phyloP scores from a whole-genome alignment of 2,113 vertebrate genomes.

The Pluvialis apricaria region DNA sequence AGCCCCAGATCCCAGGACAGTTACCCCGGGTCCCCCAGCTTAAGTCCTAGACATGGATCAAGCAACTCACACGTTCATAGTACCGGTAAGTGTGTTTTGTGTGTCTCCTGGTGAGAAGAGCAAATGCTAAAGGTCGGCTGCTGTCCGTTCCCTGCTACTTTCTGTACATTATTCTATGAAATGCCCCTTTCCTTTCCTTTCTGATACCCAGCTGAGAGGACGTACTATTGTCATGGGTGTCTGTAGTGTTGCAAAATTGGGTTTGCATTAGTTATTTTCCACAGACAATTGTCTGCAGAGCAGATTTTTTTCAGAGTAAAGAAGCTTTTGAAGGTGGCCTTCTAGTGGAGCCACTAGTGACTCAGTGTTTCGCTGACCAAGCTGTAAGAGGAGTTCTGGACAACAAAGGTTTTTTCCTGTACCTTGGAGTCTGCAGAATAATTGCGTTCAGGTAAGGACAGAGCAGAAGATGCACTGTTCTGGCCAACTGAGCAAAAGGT shows the following conservation, averaged over 20 bases:
- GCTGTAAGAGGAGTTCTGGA: background rate
- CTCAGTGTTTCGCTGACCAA: background rate
- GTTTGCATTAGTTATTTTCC: background rate
- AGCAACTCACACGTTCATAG: constrained; percentile 86
- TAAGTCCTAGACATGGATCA: constrained; percentile 89
- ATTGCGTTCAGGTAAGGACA: background rate
- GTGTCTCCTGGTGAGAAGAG: background rate
- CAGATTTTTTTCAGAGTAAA: background rate
- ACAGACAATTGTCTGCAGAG: background rate
- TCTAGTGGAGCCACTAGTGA: background rate
- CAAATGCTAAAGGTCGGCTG: background rate
- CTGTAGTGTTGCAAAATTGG: background rate
- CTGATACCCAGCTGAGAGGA: background rate
- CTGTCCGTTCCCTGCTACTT: background rate
- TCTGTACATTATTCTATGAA: background rate
- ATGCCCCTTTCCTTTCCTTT: background rate
- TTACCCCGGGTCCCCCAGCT: constrained; percentile 89
- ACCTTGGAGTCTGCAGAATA: background rate
- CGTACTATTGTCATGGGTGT: background rate
- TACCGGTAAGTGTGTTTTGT: constrained; percentile 75
- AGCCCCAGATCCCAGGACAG: constrained; percentile 96
- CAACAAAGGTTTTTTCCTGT: background rate
- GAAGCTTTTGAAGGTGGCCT: background rate
- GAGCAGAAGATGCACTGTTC: background rate
- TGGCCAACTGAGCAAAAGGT: background rate